phyloP scores from a whole-genome alignment of 2,797 vertebrate genomes.

The Notamacropus eugenii region DNA sequence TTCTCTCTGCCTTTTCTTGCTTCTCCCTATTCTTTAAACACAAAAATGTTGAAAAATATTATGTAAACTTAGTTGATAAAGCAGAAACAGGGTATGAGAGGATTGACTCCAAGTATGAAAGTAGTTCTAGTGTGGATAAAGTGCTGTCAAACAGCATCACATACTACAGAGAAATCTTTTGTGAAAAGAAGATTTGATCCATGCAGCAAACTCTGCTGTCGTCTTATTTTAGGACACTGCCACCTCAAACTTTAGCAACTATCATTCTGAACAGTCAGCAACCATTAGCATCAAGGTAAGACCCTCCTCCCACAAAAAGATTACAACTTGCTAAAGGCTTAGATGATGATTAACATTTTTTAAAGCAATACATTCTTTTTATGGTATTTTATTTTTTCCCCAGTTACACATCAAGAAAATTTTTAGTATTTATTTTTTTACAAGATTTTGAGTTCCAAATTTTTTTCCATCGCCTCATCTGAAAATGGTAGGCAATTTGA shows the following conservation, averaged over 20 bases:
- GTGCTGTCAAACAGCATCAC: background rate
- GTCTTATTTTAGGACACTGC: background rate
- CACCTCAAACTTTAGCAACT: too few species aligned
- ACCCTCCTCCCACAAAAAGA: too few species aligned
- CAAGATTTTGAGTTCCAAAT: too few species aligned
- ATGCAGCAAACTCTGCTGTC: background rate
- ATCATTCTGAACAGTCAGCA: background rate
- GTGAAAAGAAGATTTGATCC: background rate
- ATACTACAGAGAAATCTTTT: background rate
- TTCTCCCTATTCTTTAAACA: background rate
- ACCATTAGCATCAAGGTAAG: too few species aligned
- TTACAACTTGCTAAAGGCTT: too few species aligned
- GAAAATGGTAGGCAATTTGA: too few species aligned
- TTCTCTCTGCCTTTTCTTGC: background rate
- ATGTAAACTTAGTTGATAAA: background rate
- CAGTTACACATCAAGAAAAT: too few species aligned
- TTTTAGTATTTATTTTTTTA: too few species aligned
- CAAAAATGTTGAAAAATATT: background rate
- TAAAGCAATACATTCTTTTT: too few species aligned
- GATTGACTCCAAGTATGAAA: background rate
- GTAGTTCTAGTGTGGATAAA: background rate
- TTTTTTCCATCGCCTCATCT: too few species aligned
- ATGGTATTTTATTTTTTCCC: too few species aligned
- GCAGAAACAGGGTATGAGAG: background rate
- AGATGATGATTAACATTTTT: too few species aligned